Evolutionary conservation across 2,888 invertebrate genomes (phyloP).

Genomic region (Helobdella robusta): DNA sequence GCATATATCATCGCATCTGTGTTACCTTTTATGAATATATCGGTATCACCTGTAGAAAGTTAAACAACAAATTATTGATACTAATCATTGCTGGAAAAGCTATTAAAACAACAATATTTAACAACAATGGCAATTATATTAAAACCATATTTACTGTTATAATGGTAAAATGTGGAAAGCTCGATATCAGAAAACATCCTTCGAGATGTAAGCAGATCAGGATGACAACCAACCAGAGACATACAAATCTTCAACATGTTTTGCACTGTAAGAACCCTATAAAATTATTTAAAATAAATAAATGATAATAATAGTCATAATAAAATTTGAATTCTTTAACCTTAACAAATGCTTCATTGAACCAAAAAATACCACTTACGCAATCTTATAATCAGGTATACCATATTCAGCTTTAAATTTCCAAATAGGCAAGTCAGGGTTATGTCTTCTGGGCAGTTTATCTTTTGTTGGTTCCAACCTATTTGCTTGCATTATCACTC

Average conservation of each 20-base stretch:
- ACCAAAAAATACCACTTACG: slow-evolving; percentile 18
- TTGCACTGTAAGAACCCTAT: slow-evolving; percentile 31
- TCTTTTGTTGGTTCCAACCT: slow-evolving; percentile 65
- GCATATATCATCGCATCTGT: slow-evolving; percentile 16
- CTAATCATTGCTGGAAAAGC: too few relatives aligned
- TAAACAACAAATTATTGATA: too few relatives aligned
- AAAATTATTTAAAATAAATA: too few relatives aligned
- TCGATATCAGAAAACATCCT: slow-evolving; percentile 34
- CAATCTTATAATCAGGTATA: slow-evolving; percentile 53
- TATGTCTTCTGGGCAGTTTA: slow-evolving; percentile 65
- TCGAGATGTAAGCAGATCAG: slow-evolving; percentile 36
- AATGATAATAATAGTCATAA: too few relatives aligned
- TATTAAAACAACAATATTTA: too few relatives aligned
- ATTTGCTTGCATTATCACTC: slow-evolving; percentile 48
- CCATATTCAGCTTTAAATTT: slow-evolving; percentile 57
- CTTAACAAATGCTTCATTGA: too few relatives aligned
- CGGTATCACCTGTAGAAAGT: slow-evolving; percentile 27
- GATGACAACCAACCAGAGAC: slow-evolving; percentile 35
- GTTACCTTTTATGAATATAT: slow-evolving; percentile 23
- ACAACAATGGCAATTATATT: too few relatives aligned
- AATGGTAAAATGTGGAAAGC: slow-evolving; percentile 37
- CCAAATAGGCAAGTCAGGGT: slow-evolving; percentile 62
- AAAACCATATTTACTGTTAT: slow-evolving; percentile 36
- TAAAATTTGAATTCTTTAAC: too few relatives aligned
- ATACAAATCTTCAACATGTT: slow-evolving; percentile 39